Conservation (phyloP, 2,797 vertebrate species). For the Eulemur albifrons region DNA sequence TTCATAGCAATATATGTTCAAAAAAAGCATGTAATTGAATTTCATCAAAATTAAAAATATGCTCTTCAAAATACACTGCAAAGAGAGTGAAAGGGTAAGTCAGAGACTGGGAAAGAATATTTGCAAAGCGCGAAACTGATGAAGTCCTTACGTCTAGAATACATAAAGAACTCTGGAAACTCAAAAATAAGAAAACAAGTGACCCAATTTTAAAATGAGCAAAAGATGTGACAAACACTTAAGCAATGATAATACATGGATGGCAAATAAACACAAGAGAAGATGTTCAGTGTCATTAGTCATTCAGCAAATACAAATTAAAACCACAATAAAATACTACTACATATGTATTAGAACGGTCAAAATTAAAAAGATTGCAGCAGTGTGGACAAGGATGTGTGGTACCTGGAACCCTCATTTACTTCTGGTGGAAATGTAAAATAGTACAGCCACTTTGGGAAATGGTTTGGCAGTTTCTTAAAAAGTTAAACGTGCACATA, state of each 20-base stretch:
- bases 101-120: not conserved
- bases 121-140: not conserved
- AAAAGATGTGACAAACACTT: not conserved
- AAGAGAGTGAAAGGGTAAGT: not conserved
- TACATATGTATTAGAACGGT: not conserved
- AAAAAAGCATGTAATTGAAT: not conserved
- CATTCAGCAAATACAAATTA: not conserved
- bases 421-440: not conserved
- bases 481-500: not conserved
- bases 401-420: not conserved
- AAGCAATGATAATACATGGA: not conserved
- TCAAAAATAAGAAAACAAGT: not conserved
- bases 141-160: not conserved
- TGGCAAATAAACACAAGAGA: not conserved
- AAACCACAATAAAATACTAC: not conserved
- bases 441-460: not conserved
- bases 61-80: not conserved
- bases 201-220: not conserved
- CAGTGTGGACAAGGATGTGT: not conserved
- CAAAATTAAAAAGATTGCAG: not conserved
- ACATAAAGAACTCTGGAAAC: not conserved
- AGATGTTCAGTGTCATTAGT: not conserved
- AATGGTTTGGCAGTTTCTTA: not conserved
- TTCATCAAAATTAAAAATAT: not conserved
- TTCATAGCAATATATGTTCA: not conserved